These are phyloP conservation scores for Triplophysa siluroides DNA, from an alignment of 2,113 vertebrate genomes.

Conservation along the genomic window DNA sequence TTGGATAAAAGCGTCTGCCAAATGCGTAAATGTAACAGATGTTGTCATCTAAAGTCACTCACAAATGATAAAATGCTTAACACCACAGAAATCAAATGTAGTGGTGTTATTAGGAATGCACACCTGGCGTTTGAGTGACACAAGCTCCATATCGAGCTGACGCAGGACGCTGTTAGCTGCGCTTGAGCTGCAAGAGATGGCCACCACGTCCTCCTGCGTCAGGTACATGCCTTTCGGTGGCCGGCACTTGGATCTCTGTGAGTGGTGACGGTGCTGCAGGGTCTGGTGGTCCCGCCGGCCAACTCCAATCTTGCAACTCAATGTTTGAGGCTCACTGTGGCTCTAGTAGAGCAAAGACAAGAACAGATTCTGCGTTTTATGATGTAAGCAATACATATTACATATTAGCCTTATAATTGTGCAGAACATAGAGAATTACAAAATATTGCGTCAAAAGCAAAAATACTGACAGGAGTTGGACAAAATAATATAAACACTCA, in stretches of 20 bases:
- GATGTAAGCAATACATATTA: no score
- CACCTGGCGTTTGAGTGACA: constrained; percentile 98
- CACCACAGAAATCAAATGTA: background rate
- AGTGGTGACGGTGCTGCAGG: constrained; percentile 92
- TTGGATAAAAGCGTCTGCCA: no score
- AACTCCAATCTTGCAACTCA: constrained; percentile 86
- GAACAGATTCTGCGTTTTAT: no score
- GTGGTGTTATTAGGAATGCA: background rate
- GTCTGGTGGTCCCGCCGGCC: constrained; percentile 95
- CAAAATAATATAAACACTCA: no score
- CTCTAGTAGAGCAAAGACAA: constrained; percentile 63
- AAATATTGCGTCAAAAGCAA: no score
- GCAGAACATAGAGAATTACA: no score
- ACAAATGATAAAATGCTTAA: background rate
- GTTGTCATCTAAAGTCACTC: no score
- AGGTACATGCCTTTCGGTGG: constrained; percentile 99
- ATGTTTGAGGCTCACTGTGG: constrained; percentile 79
- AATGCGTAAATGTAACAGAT: no score
- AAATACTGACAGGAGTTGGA: no score
- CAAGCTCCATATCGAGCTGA: constrained; percentile 96
- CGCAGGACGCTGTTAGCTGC: constrained; percentile 94
- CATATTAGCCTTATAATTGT: no score
- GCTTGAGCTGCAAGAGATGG: constrained; percentile 91
- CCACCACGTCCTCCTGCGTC: constrained; percentile 94
- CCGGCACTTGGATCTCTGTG: constrained; percentile 91